Percentiles rank a stretch among this genome's conserved stretches.
phyloP scores from a whole-genome alignment of 2,113 vertebrate genomes.

The Anoura caudifer region DNA sequence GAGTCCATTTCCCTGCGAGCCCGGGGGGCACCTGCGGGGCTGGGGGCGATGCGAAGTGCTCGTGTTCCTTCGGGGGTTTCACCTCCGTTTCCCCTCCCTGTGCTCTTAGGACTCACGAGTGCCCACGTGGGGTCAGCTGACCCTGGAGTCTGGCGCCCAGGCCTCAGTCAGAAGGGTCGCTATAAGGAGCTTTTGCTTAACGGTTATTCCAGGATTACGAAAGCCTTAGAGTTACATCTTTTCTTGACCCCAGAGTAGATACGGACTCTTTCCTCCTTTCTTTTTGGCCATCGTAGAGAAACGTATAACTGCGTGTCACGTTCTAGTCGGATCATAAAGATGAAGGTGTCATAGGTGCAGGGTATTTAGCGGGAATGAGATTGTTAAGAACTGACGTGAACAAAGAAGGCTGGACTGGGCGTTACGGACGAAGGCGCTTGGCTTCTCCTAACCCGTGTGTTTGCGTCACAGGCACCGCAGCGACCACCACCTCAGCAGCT shows the following conservation, averaged over 20 bases:
- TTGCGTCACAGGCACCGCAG: conserved; percentile 78
- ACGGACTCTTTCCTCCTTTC: not conserved
- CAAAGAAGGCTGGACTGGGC: not conserved
- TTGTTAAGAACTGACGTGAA: conserved; percentile 53
- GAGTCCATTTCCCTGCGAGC: not conserved
- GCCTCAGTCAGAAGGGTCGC: not conserved
- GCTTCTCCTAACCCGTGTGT: conserved; percentile 28
- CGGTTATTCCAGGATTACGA: not conserved
- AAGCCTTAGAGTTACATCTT: not conserved
- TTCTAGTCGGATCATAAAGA: not conserved
- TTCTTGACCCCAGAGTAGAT: not conserved
- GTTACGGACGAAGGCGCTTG: conserved; percentile 41
- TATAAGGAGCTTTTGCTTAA: not conserved
- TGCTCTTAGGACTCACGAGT: not conserved
- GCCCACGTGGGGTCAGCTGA: not conserved
- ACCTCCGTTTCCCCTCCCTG: not conserved
- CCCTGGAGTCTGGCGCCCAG: not conserved
- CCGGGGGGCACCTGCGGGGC: not conserved
- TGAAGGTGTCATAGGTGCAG: not conserved
- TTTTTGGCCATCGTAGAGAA: not conserved
- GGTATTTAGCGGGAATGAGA: not conserved
- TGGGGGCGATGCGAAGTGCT: not conserved
- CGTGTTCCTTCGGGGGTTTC: not conserved
- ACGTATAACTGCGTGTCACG: not conserved
- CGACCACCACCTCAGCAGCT: conserved; percentile 89